phyloP scores from a whole-genome alignment of 2,113 vertebrate species.

The Halcyon malimbica region DNA sequence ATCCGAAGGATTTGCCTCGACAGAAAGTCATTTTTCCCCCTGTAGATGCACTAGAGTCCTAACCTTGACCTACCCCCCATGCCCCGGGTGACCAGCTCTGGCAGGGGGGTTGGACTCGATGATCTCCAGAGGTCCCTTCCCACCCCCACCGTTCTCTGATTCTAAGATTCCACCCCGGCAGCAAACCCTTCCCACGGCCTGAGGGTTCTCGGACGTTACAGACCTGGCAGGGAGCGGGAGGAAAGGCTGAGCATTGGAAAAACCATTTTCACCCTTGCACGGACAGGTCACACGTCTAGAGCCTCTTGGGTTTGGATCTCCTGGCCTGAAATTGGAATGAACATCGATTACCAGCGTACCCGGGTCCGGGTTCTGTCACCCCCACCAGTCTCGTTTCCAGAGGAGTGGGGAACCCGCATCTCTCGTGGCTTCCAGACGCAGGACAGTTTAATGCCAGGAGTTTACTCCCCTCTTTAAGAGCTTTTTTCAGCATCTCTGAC shows the following conservation, averaged over 20 bases:
- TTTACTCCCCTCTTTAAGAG: background rate
- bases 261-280: background rate
- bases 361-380: background rate
- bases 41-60: background rate
- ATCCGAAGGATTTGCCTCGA: background rate
- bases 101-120: too few species aligned
- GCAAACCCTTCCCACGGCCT: background rate
- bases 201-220: fast-evolving
- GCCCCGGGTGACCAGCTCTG: too few species aligned
- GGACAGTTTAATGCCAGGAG: background rate
- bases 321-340: too few species aligned
- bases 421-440: background rate
- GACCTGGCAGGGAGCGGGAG: background rate
- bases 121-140: too few species aligned
- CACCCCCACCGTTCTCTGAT: too few species aligned
- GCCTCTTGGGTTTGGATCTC: background rate
- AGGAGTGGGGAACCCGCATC: background rate
- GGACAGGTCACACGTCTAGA: fast-evolving
- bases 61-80: background rate
- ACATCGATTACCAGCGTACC: fast-evolving
- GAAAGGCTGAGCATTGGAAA: background rate
- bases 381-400: background rate
- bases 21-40: background rate
- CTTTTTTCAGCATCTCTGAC: background rate
- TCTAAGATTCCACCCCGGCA: background rate